These are phyloP conservation scores for Glaucomys volans DNA, from an alignment of 2,113 vertebrate genomes.

Conservation along the genomic window DNA sequence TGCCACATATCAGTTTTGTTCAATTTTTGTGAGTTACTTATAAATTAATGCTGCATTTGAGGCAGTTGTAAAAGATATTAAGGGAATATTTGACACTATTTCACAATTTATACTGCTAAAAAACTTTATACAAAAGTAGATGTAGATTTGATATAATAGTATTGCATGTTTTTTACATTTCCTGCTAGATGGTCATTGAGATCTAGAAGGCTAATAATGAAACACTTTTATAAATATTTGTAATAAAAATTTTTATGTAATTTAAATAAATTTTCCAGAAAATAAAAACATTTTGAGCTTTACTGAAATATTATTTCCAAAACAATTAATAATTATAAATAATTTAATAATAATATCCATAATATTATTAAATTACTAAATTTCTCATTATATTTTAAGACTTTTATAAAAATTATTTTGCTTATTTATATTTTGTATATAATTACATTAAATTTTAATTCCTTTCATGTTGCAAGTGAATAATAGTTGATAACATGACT, in stretches of 20 bases:
- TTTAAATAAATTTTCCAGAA: neutral
- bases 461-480: neutral
- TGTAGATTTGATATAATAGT: neutral
- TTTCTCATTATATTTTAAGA: neutral
- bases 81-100: neutral
- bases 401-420: neutral
- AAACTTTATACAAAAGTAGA: neutral
- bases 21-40: neutral
- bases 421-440: neutral
- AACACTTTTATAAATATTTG: neutral
- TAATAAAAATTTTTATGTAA: neutral
- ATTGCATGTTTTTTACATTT: neutral
- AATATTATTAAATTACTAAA: neutral
- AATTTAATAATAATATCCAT: too few relatives aligned
- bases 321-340: too few relatives aligned
- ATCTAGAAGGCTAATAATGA: neutral
- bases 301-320: too few relatives aligned
- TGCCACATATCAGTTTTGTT: neutral
- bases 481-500: neutral
- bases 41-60: neutral
- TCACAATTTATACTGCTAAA: neutral
- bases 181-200: neutral
- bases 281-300: neutral
- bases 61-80: neutral
- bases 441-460: slow-evolving; percentile 12